Conservation (phyloP, 2,888 invertebrate genomes). For the Sesia apiformis region DNA sequence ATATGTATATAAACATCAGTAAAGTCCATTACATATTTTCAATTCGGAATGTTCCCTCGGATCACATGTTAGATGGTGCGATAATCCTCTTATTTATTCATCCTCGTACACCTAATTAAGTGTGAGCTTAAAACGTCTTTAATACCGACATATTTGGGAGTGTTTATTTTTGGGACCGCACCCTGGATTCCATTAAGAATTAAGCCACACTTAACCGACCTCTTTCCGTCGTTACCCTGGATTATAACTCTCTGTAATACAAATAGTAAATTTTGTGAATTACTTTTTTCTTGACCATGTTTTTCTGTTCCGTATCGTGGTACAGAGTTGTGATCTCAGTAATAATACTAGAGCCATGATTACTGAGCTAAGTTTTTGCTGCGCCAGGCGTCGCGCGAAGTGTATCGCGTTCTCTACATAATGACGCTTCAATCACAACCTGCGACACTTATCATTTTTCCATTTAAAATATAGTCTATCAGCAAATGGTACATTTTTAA, state of each 20-base stretch:
- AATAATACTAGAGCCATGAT: no score
- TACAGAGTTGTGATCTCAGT: no score
- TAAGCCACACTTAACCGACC: conserved; percentile 43
- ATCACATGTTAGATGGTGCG: conserved; percentile 44
- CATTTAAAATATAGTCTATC: neutral
- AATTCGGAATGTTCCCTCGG: conserved; percentile 1
- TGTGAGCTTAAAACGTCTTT: conserved; percentile 27
- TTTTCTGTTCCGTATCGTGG: no score
- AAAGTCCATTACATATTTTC: no score
- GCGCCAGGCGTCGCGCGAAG: conserved; percentile 6
- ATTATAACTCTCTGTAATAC: neutral
- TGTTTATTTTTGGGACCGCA: conserved; percentile 41
- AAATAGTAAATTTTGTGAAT: no score
- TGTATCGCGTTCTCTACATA: conserved; percentile 7
- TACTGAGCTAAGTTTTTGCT: conserved; percentile 14
- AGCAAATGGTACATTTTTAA: neutral
- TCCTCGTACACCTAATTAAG: conserved; percentile 48
- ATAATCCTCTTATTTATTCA: conserved; percentile 65
- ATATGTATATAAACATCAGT: no score
- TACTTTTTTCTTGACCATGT: no score
- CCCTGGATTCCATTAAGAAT: conserved; percentile 26
- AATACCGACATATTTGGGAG: conserved; percentile 26
- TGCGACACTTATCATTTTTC: neutral
- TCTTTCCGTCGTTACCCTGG: conserved; percentile 25
- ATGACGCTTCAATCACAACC: conserved; percentile 5